These are phyloP conservation scores for Dicerorhinus sumatrensis DNA, from an alignment of 2,113 vertebrate genomes.

Conservation along the genomic window DNA sequence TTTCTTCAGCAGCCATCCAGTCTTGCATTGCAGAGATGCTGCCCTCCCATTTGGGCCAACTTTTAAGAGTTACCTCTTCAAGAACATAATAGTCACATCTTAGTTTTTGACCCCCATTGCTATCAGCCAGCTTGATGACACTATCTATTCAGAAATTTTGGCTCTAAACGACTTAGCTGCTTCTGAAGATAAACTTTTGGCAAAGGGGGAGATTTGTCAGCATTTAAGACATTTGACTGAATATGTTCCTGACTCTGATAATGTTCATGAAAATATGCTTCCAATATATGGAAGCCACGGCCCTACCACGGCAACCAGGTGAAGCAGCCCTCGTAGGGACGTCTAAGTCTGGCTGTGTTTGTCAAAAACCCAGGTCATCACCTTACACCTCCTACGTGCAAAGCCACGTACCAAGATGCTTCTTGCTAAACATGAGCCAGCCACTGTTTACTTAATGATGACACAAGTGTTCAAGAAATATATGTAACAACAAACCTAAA, in stretches of 20 bases:
- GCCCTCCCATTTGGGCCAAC: not conserved
- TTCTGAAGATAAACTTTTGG: conserved; percentile 44
- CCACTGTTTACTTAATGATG: not conserved
- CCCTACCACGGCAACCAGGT: not conserved
- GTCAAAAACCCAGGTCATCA: not conserved
- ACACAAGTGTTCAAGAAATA: not conserved
- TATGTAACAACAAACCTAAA: not conserved
- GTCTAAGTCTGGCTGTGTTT: not conserved
- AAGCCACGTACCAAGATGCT: not conserved
- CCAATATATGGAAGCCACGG: not conserved
- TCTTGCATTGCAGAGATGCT: not conserved
- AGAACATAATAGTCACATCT: not conserved
- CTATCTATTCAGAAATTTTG: not conserved
- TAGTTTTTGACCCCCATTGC: not conserved
- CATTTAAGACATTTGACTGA: not conserved
- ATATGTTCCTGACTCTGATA: not conserved
- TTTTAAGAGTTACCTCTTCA: not conserved
- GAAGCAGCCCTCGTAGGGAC: not conserved
- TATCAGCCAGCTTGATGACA: not conserved
- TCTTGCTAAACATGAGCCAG: not conserved
- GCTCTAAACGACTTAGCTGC: not conserved
- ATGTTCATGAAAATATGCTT: not conserved
- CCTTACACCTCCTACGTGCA: not conserved
- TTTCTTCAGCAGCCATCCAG: not conserved
- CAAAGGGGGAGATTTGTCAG: not conserved